Base-by-base conservation (phyloP, 2,888 invertebrate genomes). In the Leptinotarsa haldemani region DNA sequence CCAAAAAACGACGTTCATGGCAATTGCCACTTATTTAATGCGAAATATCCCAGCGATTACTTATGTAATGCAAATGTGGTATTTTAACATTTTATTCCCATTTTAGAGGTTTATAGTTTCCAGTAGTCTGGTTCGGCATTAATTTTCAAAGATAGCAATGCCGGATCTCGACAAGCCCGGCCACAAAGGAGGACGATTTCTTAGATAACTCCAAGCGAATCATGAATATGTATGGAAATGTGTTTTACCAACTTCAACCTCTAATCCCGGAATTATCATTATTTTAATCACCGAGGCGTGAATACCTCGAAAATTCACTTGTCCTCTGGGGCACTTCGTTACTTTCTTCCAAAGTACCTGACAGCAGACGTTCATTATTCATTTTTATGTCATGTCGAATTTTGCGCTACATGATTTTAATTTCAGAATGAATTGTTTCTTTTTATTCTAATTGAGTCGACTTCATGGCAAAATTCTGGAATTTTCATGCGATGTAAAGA, bases 71-170 rank as follows among this genome's bases (percentile, higher is more conserved):
- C 79, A 82, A 83, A 83, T 82, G 80, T 75, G 73, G 74, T 79
- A 80, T 82, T 83, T 85, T 84, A 83, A 82, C 85, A 84, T 85
- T 85, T 85, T 84, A 82, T 84, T 83, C 84, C 83, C 85, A 85
- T 85, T 84, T 83, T 83, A 80, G 82, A 83, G 82, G 83, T 85
- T 85, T 84, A 84, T 83, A 83, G 83, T 84, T 84, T 83, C 83
- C 83, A 83, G 78, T 80, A 81, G 81, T 82, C 82, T 81, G 80
- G 82, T 79, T 80, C 53, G 82, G 80, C 83, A 83, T 84, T 83
- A 84, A 83, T 83, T 83, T 81, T 80, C 82, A 80, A 78, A 81
- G 83, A 84, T 83, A 81, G 82, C 80, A 75, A 63, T 50, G 79
- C 77, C 79, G 81, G 80, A 80, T 82, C 80, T 67, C 77, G 78